Conservation (phyloP, 1,140 invertebrate species). For the Lanistes nyassanus region DNA sequence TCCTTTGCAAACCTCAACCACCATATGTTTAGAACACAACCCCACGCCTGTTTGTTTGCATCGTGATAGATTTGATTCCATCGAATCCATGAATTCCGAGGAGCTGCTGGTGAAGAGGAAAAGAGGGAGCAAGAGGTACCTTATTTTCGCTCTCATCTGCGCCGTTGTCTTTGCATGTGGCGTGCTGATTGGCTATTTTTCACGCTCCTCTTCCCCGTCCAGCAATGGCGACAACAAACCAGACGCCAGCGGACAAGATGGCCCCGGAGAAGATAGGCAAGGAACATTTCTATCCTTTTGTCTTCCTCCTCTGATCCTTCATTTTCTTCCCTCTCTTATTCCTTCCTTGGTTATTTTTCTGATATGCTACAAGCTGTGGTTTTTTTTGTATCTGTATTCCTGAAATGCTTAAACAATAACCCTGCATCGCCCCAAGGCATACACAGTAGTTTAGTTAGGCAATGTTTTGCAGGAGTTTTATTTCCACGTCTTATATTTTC, state of each 20-base stretch:
- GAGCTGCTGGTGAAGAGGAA: slow-evolving; percentile 32
- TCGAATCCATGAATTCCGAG: slow-evolving; percentile 34
- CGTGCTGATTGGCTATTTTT: slow-evolving; percentile 32
- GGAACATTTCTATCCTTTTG: background rate
- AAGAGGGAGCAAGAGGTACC: slow-evolving; percentile 27
- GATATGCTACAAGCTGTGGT: no score
- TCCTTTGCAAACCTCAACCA: no score
- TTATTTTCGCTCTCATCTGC: slow-evolving; percentile 13
- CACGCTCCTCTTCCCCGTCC: background rate
- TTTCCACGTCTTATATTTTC: no score
- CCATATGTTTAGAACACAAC: no score
- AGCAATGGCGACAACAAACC: background rate
- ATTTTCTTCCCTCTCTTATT: no score
- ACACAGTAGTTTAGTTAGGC: no score
- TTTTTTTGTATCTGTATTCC: no score
- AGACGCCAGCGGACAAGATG: background rate
- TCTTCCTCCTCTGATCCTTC: no score
- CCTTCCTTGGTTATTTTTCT: no score
- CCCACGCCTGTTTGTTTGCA: background rate
- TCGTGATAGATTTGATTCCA: slow-evolving; percentile 31
- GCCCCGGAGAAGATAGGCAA: background rate
- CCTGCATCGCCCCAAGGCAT: no score
- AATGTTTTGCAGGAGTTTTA: no score
- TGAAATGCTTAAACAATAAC: no score
- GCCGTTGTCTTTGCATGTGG: slow-evolving; percentile 29